Evolutionary conservation across 2,113 vertebrate species (phyloP), one percentile per base, ranked within the genome.

Genomic region (Glaucomys volans): DNA sequence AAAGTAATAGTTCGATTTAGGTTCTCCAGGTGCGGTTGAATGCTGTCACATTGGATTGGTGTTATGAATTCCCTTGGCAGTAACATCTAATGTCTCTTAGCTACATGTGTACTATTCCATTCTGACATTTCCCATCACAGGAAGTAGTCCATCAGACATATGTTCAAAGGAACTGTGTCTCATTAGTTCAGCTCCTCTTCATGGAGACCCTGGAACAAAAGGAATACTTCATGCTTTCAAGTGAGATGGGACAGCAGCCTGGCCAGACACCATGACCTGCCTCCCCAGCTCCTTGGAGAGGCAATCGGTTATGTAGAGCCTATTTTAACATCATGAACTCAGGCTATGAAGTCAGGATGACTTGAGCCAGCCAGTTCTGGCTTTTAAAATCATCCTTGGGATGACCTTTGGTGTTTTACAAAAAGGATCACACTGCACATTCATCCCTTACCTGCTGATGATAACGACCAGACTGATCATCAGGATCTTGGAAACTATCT

Each of bases 1-100:
- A 75, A 94, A 94, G 52, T 83, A 64, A 76, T 47, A 50, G 74
- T 85, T 74, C n/a, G 37, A 37, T 85, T n/a, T 84, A 66, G 20
- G 42, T 32, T 66, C n/a, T 44, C 90, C 44, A 59, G 32, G 28
- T 42, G 71, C 30, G 42, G 42, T 26, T 77, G 40, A n/a, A 59
- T 71, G 37, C n/a, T 67, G 42, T 14, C 52, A 52, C 37, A 13
- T 85, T 77, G 69, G 37, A 24, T 79, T 40, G 74, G 35, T 28
- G 40, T 24, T 42, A 37, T 47, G 20, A 35, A 57, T 57, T 86
- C 54, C 67, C 8, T 24, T 24, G 35, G 20, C 17, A 40, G 57
- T 40, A 54, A 37, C 28, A 42, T 28, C 54, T 62, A 42, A 67
- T 10, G 8, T 54, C 32, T 44, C 76, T 82, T 69, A 47, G 32